These are phyloP conservation scores for Agraylea sexmaculata DNA, from an alignment of 1,140 invertebrate genomes.

Conservation along the genomic window DNA sequence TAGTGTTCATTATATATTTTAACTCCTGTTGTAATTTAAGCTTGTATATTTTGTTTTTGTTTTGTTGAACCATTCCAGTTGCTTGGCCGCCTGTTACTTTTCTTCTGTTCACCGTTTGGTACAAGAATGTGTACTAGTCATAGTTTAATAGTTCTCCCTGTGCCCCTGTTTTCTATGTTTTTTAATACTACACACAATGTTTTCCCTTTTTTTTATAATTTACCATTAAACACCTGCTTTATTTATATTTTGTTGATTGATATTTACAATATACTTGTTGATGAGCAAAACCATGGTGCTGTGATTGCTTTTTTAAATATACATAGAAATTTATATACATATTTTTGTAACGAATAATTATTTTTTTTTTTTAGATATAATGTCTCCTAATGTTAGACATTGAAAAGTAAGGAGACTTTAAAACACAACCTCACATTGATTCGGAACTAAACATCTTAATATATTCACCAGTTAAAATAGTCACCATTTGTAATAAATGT, in stretches of 20 bases:
- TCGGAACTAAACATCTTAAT: slow-evolving; percentile 5
- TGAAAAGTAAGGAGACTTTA: too few species aligned
- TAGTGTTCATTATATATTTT: too few species aligned
- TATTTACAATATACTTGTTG: not conserved
- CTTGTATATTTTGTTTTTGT: slow-evolving; percentile 6
- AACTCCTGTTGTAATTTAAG: too few species aligned
- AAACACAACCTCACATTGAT: too few species aligned
- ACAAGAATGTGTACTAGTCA: slow-evolving; percentile 22
- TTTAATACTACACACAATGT: not conserved
- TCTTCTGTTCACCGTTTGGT: slow-evolving; percentile 17
- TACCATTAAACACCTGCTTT: slow-evolving; percentile 4
- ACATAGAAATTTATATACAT: slow-evolving; percentile 4
- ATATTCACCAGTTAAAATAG: slow-evolving; percentile 6
- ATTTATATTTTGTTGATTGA: slow-evolving; percentile 13
- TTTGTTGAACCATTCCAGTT: slow-evolving; percentile 1
- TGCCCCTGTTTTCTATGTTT: not conserved
- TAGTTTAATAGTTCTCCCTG: slow-evolving; percentile 16
- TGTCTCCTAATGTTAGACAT: not conserved
- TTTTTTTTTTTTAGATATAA: not conserved
- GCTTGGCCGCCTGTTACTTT: not conserved
- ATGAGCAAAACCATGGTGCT: slow-evolving; percentile 20
- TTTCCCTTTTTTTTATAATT: slow-evolving; percentile 6
- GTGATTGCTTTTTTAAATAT: slow-evolving; percentile 18
- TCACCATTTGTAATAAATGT: slow-evolving; percentile 4
- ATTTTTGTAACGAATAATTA: not conserved